Evolutionary conservation across 2,888 invertebrate genomes (phyloP), one percentile per base, ranked within the genome.

Genomic region (Diadegma fenestrale): DNA sequence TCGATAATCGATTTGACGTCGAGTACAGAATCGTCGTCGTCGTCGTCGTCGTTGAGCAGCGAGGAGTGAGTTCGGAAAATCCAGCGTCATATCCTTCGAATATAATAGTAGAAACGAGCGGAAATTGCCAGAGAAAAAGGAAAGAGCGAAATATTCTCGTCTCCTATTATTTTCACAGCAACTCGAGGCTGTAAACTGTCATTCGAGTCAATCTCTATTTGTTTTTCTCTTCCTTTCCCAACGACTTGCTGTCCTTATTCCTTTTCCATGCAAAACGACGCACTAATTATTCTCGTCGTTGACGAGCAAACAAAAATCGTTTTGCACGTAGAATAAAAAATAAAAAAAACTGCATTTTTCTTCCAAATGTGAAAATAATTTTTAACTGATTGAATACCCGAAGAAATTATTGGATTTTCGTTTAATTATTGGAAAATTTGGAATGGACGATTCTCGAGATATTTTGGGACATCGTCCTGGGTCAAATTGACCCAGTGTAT

Each of bases 1-100:
- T 75, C 37, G 54, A 73, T 68, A 80, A 80, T 80, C 66, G 66
- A 80, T 80, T 66, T 54, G 30, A 30, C 54, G 66, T 54, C 66
- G 41, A 30, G 17, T 8, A 33, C 17, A 43, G 58, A 58, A 5
- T 26, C 26, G 19, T 58, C 26, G 19, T 48, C 17, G 30, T 64
- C 48, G 48, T 12, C 19, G 14, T 5, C 19, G 51, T 22, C 30
- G 37, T 12, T 54, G 51, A 17, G 41, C 14, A 41, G 26, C 0
- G 58, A 41, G 58, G 37, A 41, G 54, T 14, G 43, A 71, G 61
- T 63, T 14, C 33, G 22, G 37, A 48, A 69, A 41, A 43, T 26
- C 22, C 48, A 41, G 12, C 14, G 30, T 19, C 43, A 7, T 48
- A 14, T 58, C 26, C 14, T 22, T 26, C 33, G 41, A 63, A 37